Evolutionary conservation across 2,888 invertebrate species (phyloP), one percentile per base, ranked within the genome.

Genomic region (Scaptomyza cyrtandrae): DNA sequence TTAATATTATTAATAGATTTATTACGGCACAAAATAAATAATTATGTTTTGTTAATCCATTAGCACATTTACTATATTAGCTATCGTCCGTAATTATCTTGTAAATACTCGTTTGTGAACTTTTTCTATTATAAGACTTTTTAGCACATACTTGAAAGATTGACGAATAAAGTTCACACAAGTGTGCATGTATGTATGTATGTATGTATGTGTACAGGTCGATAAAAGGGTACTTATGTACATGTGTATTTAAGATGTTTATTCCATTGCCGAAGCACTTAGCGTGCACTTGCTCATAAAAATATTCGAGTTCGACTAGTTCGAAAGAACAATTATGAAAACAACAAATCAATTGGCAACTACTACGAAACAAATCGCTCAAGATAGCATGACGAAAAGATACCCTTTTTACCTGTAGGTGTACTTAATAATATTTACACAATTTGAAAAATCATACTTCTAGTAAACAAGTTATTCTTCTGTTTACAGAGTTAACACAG

Each of bases 301-400:
- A 63, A 67, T 59, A 56, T 44, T 61, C 31, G 60, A 39, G 16
- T 60, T 49, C 39, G 62, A 54, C 57, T 70, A 59, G 57, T 46
- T 19, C 19, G 19, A 58, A 64, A 77, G 64, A 72, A 72, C 58
- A 68, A 78, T 75, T 76, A 86, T 78, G 81, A 81, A 78, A 86
- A 86, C 7, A 76, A 61, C 63, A 81, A 83, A 84, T 81, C 76
- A 86, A 80, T 76, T 72, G 73, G 53, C 55, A 68, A 45, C 31
- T 39, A 27, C 41, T 39, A 31, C 41, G 10, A 24, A 56, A 41
- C 6, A 35, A 41, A 33, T 13, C n/a, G 9, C 7, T n/a, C 16
- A 1, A 6, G 9, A 24, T n/a, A 43, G 16, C 24, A 11, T n/a
- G 11, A 39, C 46, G 13, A 33, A 6, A 11, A 16, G 1, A 16